A percentile compares a stretch with the other conserved stretches of the same genome.
phyloP scores from a whole-genome alignment of 2,888 invertebrate species.

The Dolichomitus sp. region DNA sequence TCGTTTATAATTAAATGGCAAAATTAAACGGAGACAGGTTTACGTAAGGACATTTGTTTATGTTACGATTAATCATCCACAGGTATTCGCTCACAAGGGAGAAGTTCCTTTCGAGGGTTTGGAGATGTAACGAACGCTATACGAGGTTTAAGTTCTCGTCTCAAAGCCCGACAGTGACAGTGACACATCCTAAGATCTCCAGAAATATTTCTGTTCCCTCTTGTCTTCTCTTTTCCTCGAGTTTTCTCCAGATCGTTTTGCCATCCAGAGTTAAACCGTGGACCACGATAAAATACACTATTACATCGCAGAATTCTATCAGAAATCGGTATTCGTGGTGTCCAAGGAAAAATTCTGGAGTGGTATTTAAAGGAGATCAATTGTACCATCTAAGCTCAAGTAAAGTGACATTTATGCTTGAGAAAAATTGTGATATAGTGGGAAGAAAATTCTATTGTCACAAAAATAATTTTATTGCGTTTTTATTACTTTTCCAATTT shows the following conservation, averaged over 20 bases:
- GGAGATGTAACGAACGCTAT: conserved; percentile 4
- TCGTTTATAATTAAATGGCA: not conserved
- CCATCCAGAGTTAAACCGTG: conserved; percentile 16
- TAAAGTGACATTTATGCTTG: not conserved
- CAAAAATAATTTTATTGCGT: no score
- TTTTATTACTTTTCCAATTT: not conserved
- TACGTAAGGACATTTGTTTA: not conserved
- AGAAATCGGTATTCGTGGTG: not conserved
- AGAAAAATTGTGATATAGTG: not conserved
- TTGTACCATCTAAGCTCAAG: not conserved
- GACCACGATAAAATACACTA: conserved; percentile 26
- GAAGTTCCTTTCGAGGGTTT: not conserved
- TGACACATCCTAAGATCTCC: conserved; percentile 4
- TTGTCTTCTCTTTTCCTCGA: not conserved
- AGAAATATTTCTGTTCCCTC: not conserved
- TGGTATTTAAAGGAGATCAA: not conserved
- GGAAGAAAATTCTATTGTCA: not conserved
- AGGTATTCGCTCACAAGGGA: not conserved
- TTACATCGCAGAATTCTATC: conserved; percentile 13
- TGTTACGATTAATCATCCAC: not conserved
- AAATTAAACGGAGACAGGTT: not conserved
- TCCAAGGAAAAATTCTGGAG: not conserved
- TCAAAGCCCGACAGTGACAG: conserved; percentile 1
- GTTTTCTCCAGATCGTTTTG: not conserved
- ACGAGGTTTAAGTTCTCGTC: not conserved